phyloP scores from a whole-genome alignment of 2,113 vertebrate species.

The Xenus cinereus region DNA sequence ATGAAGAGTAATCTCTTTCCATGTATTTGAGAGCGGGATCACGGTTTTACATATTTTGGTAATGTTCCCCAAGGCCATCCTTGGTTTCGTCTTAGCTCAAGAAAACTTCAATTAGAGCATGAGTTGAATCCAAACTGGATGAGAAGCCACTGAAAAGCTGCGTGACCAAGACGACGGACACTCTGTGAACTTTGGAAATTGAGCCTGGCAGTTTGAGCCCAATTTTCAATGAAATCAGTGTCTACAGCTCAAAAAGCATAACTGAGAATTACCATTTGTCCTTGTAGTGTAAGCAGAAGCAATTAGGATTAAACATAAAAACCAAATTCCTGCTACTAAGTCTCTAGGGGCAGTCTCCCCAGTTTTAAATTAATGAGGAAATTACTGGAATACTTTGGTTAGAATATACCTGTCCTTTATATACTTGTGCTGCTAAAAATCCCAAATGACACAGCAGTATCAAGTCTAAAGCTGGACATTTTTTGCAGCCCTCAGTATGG shows the following conservation, averaged over 20 bases:
- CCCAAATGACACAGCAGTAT: background rate
- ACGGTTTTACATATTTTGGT: slow-evolving; percentile 23
- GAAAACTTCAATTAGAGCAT: slow-evolving; percentile 29
- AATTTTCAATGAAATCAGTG: slow-evolving; percentile 45
- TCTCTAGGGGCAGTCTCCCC: background rate
- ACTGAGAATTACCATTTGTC: slow-evolving; percentile 40
- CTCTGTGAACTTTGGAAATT: slow-evolving; percentile 31
- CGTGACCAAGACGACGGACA: background rate
- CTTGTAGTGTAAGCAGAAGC: slow-evolving; percentile 16
- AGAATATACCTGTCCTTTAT: background rate
- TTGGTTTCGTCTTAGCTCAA: slow-evolving; percentile 31
- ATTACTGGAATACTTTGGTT: background rate
- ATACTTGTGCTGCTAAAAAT: background rate
- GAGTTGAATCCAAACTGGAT: background rate
- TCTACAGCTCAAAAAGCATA: slow-evolving; percentile 43
- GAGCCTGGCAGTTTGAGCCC: slow-evolving; percentile 9
- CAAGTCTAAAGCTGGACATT: background rate
- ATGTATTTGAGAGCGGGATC: slow-evolving; percentile 36
- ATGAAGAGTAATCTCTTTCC: slow-evolving; percentile 4
- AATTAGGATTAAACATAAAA: slow-evolving; percentile 32
- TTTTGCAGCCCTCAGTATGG: background rate
- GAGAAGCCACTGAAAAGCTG: slow-evolving; percentile 44
- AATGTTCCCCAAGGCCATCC: slow-evolving; percentile 52
- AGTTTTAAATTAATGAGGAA: background rate
- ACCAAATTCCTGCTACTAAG: background rate